Percentiles rank a stretch among this genome's conserved stretches.
phyloP scores from a whole-genome alignment of 2,888 invertebrate genomes.

The Synanthedon formicaeformis region DNA sequence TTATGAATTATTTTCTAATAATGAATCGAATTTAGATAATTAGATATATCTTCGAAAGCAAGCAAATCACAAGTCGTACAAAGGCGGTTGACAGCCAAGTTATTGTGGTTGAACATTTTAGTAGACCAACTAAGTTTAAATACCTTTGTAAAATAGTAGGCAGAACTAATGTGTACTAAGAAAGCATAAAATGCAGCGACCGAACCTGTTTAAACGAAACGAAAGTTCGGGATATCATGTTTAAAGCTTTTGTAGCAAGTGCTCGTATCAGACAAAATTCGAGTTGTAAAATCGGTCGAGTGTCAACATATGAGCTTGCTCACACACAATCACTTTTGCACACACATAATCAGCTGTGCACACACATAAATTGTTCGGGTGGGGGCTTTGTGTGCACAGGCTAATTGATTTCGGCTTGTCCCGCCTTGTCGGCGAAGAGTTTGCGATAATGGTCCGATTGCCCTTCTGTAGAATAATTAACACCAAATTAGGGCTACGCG shows the following conservation, averaged over 20 bases:
- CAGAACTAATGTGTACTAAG: too few relatives aligned
- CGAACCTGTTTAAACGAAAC: too few relatives aligned
- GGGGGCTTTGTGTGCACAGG: constrained; percentile 32
- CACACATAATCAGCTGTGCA: constrained; percentile 28
- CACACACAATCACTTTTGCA: constrained; percentile 24
- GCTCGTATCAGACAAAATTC: constrained; percentile 10
- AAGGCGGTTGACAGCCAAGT: too few relatives aligned
- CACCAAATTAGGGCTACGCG: constrained; percentile 38
- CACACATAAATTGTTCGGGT: constrained; percentile 36
- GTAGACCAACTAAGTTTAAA: too few relatives aligned
- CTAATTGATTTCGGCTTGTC: constrained; percentile 51
- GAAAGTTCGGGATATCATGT: constrained; percentile 7
- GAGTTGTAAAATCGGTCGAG: constrained; percentile 15
- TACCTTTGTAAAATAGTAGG: too few relatives aligned
- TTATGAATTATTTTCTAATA: too few relatives aligned
- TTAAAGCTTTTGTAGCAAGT: constrained; percentile 10
- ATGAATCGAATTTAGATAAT: too few relatives aligned
- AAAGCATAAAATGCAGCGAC: too few relatives aligned
- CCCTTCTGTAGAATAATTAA: constrained; percentile 48
- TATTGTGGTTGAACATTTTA: too few relatives aligned
- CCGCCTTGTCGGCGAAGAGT: constrained; percentile 21
- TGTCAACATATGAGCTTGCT: constrained; percentile 15
- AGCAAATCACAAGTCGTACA: too few relatives aligned
- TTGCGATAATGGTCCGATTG: constrained; percentile 31
- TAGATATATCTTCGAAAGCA: too few relatives aligned